A percentile compares a stretch with the other conserved stretches of the same genome.
Evolutionary conservation across 2,113 vertebrate species (phyloP).

Genomic region (Todiramphus chloris): DNA sequence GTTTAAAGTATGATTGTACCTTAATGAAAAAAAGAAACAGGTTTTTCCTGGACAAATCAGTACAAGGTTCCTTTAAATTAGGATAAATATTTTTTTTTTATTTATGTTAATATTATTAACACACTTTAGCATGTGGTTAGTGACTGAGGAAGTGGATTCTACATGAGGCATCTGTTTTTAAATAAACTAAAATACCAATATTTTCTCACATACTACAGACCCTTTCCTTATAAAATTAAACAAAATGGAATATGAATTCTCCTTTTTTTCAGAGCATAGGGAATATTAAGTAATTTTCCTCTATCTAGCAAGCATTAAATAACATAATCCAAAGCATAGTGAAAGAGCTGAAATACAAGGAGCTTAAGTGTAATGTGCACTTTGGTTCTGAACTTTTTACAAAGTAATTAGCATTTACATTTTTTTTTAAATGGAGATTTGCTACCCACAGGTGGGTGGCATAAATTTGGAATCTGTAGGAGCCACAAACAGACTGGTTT

Average conservation of each 20-base stretch:
- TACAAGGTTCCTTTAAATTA: not conserved
- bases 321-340: not conserved
- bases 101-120: not conserved
- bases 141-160: not conserved
- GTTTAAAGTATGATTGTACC: not conserved
- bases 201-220: not conserved
- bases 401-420: not conserved
- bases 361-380: not conserved
- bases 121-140: not conserved
- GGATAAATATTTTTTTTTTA: not conserved
- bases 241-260: not conserved
- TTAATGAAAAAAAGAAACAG: conserved; percentile 11
- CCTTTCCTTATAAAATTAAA: not conserved
- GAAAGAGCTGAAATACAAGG: not conserved
- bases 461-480: not conserved
- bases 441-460: not conserved
- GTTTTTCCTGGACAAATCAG: not conserved
- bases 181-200: not conserved
- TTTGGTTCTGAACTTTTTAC: not conserved
- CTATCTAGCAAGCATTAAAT: not conserved
- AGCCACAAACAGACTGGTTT: not conserved
- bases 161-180: not conserved
- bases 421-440: not conserved
- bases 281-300: not conserved
- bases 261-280: not conserved